Percentiles rank a stretch among this genome's conserved stretches.
These are phyloP conservation scores for Formica exsecta DNA, from an alignment of 1,140 invertebrate genomes.

Conservation along the genomic window DNA sequence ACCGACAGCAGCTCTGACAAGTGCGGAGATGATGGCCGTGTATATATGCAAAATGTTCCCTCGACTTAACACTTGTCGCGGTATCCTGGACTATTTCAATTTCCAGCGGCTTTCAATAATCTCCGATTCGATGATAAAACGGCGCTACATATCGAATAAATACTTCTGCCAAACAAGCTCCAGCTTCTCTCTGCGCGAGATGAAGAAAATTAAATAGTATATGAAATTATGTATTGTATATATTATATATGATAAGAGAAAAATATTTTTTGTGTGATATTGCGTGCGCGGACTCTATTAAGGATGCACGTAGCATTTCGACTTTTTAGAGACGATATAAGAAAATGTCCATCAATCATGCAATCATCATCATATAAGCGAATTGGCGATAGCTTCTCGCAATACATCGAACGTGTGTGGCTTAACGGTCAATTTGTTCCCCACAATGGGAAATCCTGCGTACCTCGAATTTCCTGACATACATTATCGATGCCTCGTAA, in stretches of 20 bases:
- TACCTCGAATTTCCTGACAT: conserved; percentile 35
- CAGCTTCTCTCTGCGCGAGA: background rate
- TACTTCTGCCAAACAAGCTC: background rate
- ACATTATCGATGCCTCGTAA: conserved; percentile 33
- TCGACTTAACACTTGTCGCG: background rate
- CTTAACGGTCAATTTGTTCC: conserved; percentile 52
- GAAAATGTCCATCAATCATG: background rate
- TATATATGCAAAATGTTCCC: background rate
- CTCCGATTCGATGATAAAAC: background rate
- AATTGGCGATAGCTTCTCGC: background rate
- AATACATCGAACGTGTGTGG: conserved; percentile 31
- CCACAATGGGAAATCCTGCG: conserved; percentile 16
- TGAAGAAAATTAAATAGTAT: background rate
- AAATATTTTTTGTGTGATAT: background rate
- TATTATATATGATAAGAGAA: background rate
- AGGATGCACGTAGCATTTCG: background rate
- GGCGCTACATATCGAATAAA: background rate
- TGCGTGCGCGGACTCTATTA: background rate
- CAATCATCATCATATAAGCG: conserved; percentile 16
- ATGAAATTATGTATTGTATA: background rate
- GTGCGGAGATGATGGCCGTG: background rate
- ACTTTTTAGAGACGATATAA: background rate
- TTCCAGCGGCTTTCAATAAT: conserved; percentile 13
- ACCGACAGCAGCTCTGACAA: conserved; percentile 28
- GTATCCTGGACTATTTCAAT: background rate